Percentiles rank a stretch among this genome's conserved stretches.
phyloP scores from a whole-genome alignment of 92 coral and sea anemone species.

The Bergia sp. region DNA sequence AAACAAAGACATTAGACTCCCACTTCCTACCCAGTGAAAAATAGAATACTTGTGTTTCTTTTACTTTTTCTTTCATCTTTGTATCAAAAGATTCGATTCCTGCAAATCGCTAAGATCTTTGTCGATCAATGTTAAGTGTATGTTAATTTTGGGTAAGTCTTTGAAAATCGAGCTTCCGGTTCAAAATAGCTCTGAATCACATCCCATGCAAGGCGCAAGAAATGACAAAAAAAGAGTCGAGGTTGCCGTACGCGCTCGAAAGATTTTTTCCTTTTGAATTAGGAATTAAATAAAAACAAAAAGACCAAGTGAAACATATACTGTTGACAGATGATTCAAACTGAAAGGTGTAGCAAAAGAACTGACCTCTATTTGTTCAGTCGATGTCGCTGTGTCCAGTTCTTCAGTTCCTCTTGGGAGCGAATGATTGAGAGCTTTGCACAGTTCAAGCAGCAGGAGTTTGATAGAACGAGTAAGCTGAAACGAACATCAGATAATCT shows the following conservation, averaged over 20 bases:
- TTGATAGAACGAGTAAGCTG: conserved; percentile 91
- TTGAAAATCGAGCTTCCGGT: conserved; percentile 31
- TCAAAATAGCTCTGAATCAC: not conserved
- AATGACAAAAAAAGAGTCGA: not conserved
- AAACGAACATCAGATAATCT: conserved; percentile 11
- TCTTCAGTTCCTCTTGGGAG: conserved; percentile 75
- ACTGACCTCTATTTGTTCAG: conserved; percentile 72
- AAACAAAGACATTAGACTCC: too few relatives aligned
- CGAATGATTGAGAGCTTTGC: conserved; percentile 69
- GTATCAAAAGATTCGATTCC: not conserved
- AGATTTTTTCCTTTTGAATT: not conserved
- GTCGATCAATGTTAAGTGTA: not conserved
- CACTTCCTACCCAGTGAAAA: not conserved
- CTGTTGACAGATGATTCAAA: not conserved
- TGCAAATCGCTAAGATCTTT: not conserved
- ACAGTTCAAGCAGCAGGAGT: conserved; percentile 81
- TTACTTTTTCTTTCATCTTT: not conserved
- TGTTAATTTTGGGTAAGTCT: conserved; percentile 1
- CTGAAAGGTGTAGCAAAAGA: not conserved
- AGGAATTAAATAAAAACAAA: not conserved
- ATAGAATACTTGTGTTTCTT: not conserved
- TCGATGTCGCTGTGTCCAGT: conserved; percentile 57
- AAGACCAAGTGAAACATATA: not conserved
- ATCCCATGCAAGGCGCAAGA: not conserved
- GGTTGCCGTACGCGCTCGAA: not conserved